Base-by-base conservation (phyloP, 2,797 vertebrate species). In the Cossypha dichroa region DNA sequence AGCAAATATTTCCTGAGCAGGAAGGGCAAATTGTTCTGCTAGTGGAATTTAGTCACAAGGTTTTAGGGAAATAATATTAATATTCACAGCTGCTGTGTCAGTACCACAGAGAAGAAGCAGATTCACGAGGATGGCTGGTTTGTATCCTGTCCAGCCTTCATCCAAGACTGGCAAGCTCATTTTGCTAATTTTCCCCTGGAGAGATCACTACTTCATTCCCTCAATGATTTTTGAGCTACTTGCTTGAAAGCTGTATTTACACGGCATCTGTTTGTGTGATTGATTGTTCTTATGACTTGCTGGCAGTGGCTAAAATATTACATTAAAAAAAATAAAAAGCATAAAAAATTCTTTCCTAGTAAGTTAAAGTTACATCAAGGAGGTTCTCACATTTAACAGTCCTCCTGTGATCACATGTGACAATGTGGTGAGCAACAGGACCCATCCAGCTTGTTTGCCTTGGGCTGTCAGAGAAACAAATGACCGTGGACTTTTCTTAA, bases 1-100 rank as follows among this genome's bases (percentile, higher is more conserved):
- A 93, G 82, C 82, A 96, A 86, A 84, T 94, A 92, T 86, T 91
- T 96, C 94, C 91, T 93, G 59, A 93, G 67, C 70, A 93, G 91
- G 93, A 93, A 97, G 40, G 70, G 76, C 58, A 88, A 91, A 91
- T 80, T 91, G 76, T 97, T 73, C 74, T 93, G 67, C 79, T 92
- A 55, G 85, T 85, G 89, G 87, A 94, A 94, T 85, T 88, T 34
- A 91, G 93, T 91, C 92, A 88, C 75, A 92, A 88, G 76, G 16
- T 94, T 94, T 91, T 75, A 84, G 82, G 66, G 69, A 91, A 96
- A 83, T 66, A 88, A 86, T 33, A 76, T 90, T 67, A 86, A 87
- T 88, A 94, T 84, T 82, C 80, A 86, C 88, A 76, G 69, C 80
- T 84, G 62, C 69, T 88, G 55, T 86, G 76, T 88, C 63, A 76